Base-by-base conservation (phyloP, 2,888 invertebrate species). In the Nemotelus pantherinus region DNA sequence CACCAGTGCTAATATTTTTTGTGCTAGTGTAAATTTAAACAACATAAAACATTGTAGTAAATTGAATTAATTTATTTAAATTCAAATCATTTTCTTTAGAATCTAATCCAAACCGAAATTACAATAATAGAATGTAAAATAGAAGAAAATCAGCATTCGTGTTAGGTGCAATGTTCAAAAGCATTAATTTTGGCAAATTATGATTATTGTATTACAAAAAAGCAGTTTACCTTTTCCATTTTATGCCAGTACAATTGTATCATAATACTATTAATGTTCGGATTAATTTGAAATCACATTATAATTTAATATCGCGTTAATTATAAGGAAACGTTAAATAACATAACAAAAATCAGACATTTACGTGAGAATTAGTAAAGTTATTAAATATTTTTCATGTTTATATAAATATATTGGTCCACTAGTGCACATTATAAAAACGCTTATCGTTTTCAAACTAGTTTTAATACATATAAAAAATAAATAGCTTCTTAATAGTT, bases 331-430 rank as follows among this genome's bases (percentile, higher is more conserved):
- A 63, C 39, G 5, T 63, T 41, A 43, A 25, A 25, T 39, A 5
- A 39, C 39, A 41, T 25, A 63, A 63, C 39, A 25, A 39, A 58
- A 63, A 63, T 41, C 5, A 50, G 5, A 63, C 43, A 63, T 41
- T 41, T 63, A 25, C 10, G 25, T 3, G 10, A 39, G 4, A 39
- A 39, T 43, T 39, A 25, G 39, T 43, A 63, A 25, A 63, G 43
- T 63, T 39, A 63, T 9, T 63, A 43, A 43, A 39, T 41, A 39
- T 2, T 63, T 41, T 1, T 6, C 9, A 39, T 4, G 57, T 25
- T 10, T 4, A 41, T 41, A 63, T 25, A 45, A 4, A 65, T 43
- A 65, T 45, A 65, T 65, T 65, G 65, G 65, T 65, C 65, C 65
- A 44, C 25, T 10, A 65, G 45, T 3, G 65, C 65, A 47, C 47